Conservation (phyloP, 2,888 invertebrate species). For the Zhuqinia jingwanae region DNA sequence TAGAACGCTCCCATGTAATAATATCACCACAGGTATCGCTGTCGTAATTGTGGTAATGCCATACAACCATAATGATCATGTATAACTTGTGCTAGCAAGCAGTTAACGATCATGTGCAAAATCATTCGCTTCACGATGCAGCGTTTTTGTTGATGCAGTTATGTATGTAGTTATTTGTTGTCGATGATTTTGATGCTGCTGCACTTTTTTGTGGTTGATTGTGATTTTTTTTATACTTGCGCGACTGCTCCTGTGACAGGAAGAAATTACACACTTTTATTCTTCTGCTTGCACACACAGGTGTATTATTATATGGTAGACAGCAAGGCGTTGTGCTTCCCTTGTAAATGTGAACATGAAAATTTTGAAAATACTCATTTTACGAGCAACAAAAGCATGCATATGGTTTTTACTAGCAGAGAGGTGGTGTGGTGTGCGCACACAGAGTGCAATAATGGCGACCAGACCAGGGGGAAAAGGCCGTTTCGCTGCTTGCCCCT, state of each 20-base stretch:
- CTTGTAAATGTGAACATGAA: constrained; percentile 61
- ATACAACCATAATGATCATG: constrained; percentile 65
- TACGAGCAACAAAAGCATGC: constrained; percentile 64
- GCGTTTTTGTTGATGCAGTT: not conserved
- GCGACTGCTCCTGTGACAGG: constrained; percentile 58
- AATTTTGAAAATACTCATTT: constrained; percentile 47
- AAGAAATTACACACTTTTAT: constrained; percentile 55
- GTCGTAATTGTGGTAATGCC: constrained; percentile 64
- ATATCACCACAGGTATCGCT: constrained; percentile 69
- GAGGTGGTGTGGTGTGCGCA: not conserved
- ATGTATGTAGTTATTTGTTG: constrained; percentile 45
- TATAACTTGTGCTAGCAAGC: constrained; percentile 59
- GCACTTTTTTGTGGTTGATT: constrained; percentile 1
- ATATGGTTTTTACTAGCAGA: not conserved
- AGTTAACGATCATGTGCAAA: constrained; percentile 71
- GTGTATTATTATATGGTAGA: constrained; percentile 64
- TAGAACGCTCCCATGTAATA: constrained; percentile 66
- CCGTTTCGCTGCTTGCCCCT: constrained; percentile 49
- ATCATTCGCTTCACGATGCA: constrained; percentile 43
- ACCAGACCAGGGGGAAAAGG: constrained; percentile 39
- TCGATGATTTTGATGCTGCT: constrained; percentile 13
- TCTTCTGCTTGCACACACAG: not conserved
- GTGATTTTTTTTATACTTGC: constrained; percentile 11
- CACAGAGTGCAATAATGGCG: not conserved
- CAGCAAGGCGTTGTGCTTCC: constrained; percentile 63